Conservation (phyloP, 2,113 vertebrate genomes). For the Leptodactylus fuscus region DNA sequence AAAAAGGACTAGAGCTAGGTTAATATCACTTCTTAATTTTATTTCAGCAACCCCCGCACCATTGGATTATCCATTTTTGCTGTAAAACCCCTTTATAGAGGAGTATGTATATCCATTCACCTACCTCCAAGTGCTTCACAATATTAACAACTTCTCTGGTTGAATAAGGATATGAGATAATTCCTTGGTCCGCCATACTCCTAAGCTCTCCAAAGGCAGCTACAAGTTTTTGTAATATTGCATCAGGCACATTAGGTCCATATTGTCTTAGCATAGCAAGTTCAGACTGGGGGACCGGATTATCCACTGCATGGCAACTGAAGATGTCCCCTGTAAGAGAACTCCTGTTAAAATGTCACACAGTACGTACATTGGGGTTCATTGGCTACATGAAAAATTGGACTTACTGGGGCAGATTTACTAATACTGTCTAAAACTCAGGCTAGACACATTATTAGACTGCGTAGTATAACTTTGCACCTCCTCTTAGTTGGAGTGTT, state of each 20-base stretch:
- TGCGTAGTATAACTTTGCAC: too few species aligned
- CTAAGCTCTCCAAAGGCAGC: conserved; percentile 94
- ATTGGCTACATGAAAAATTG: too few species aligned
- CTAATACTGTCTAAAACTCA: too few species aligned
- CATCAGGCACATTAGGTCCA: conserved; percentile 87
- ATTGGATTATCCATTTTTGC: too few species aligned
- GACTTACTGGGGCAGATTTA: too few species aligned
- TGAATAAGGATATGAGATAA: conserved; percentile 97
- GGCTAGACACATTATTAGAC: too few species aligned
- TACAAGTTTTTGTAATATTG: conserved; percentile 87
- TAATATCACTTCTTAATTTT: too few species aligned
- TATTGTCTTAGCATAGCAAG: conserved; percentile 93
- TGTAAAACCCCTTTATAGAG: too few species aligned
- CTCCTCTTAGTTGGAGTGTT: too few species aligned
- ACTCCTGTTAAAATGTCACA: conserved; percentile 9
- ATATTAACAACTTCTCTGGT: conserved; percentile 97
- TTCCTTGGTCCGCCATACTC: conserved; percentile 91
- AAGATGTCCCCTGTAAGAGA: conserved; percentile 89
- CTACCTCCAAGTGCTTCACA: conserved; percentile 95
- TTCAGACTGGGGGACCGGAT: conserved; percentile 90
- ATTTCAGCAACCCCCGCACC: too few species aligned
- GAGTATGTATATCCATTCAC: too few species aligned
- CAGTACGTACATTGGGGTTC: neutral
- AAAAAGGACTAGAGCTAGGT: too few species aligned
- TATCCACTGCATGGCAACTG: conserved; percentile 97